Evolutionary conservation across 2,888 invertebrate species (phyloP), one percentile per base, ranked within the genome.

Genomic region (Cephalotes varians): DNA sequence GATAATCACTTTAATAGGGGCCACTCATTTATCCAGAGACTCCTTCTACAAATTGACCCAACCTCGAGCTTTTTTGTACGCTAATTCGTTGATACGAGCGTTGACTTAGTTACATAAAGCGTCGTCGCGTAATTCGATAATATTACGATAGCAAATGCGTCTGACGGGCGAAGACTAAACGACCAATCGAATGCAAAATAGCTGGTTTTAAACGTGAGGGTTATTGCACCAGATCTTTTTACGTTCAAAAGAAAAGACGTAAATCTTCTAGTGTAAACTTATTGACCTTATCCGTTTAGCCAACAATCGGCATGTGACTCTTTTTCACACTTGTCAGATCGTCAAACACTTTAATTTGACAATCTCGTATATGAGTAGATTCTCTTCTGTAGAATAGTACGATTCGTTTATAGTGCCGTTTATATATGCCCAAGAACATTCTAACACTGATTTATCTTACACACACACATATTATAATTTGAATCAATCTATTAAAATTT

Each of bases 1-100:
- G 92, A 90, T 93, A 93, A 93, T 93, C 92, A 90, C 89, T 91
- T 91, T 92, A 92, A 92, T 91, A 91, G 92, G 81, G 90, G 86
- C 86, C 91, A 86, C 85, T 88, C 82, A 83, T 87, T 89, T 86
- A 85, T 85, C 60, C 69, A 85, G 83, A 84, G 88, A 84, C 87
- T 84, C 84, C 86, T 83, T 21, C 21, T 76, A 83, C 76, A 64
- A 86, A 87, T 82, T 76, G 83, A 79, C 85, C 74, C 82, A 82
- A 80, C 79, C 84, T 85, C 81, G 71, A 82, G 85, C 82, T 84
- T 90, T 86, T 90, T 86, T 84, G 51, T 67, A 62, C 54, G 82
- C 81, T 84, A 82, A 84, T 73, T 82, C 72, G 56, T 74, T 51
- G 74, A 62, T 44, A 58, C 34, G 71, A 56, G 28, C 64, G 31